Base-by-base conservation (phyloP, 2,888 invertebrate genomes). In the Nowickia ferox region DNA sequence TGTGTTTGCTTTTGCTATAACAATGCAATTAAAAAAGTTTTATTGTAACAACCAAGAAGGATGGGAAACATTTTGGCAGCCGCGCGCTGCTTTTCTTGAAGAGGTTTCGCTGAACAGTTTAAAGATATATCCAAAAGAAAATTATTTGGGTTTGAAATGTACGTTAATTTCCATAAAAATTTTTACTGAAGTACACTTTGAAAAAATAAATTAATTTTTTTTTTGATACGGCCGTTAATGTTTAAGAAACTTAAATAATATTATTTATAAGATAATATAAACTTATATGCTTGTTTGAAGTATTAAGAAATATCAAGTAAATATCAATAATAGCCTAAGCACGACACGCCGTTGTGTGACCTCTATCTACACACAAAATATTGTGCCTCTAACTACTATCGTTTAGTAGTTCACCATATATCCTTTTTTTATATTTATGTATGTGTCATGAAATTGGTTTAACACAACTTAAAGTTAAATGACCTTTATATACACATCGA, bases 1-100 rank as follows among this genome's bases (percentile, higher is more conserved):
- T 59, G 15, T 51, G 68, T 66, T 68, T 46, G 55, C 40, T 74
- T 68, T 53, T 68, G 68, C 44, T 55, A 61, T 44, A 84, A 84
- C 59, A 78, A 84, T 74, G 84, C 78, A 84, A 84, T 84, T 84
- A 84, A 78, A 78, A 84, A 84, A 84, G 84, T 84, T 84, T 75
- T 77, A 42, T 74, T 84, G 72, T 69, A 74, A 68, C 63, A 72
- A 46, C 46, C 46, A 66, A 76, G 65, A 46, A 55, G 30, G 40
- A 69, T 17, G 10, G 22, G 59, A n/a, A 59, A 38, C 66, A 66
- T 15, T 72, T 72, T 59, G 46, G 17, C 10, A 19, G 9, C 44
- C 11, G 46, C 30, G 30, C 30, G 30, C 2, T 30, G 30, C 4
- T 57, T 53, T 19, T 51, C 9, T 30, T 38, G 22, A n/a, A 9